Percentiles rank a stretch among this genome's conserved stretches.
Conservation (phyloP, 53 echinoderm and acorn worm genomes). For the Temnopleurus reevesii region DNA sequence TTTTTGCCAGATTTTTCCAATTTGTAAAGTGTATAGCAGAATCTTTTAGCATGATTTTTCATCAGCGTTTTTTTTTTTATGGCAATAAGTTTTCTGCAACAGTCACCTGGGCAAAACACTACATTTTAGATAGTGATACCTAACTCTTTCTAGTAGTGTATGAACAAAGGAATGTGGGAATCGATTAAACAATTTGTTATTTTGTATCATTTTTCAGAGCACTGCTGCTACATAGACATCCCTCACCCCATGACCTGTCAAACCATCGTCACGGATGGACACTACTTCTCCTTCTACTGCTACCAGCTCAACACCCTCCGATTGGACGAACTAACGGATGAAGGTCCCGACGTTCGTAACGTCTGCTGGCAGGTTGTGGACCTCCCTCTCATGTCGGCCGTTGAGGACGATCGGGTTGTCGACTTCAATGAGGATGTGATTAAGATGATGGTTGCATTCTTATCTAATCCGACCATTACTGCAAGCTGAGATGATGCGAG, state of each 20-base stretch:
- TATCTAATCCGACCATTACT: slow-evolving; percentile 61
- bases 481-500: not conserved
- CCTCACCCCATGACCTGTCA: slow-evolving; percentile 80
- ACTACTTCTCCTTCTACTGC: slow-evolving; percentile 85
- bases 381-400: slow-evolving; percentile 65
- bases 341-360: slow-evolving; percentile 71
- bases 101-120: too few relatives aligned
- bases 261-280: slow-evolving; percentile 80
- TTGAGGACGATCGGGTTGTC: slow-evolving; percentile 71
- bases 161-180: too few relatives aligned
- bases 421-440: slow-evolving; percentile 81
- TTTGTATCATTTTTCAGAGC: slow-evolving; percentile 58
- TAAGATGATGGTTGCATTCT: slow-evolving; percentile 75
- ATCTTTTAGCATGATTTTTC: too few relatives aligned
- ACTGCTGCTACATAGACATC: slow-evolving; percentile 82
- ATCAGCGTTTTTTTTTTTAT: too few relatives aligned
- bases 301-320: slow-evolving; percentile 93
- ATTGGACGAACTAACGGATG: slow-evolving; percentile 56
- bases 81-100: too few relatives aligned
- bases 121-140: too few relatives aligned
- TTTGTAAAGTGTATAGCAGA: too few relatives aligned
- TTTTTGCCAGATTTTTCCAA: too few relatives aligned
- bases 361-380: slow-evolving; percentile 75
- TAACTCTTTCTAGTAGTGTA: too few relatives aligned
- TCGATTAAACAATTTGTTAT: too few relatives aligned